A percentile compares a stretch with the other conserved stretches of the same genome.
These are phyloP conservation scores for Callinectes sapidus DNA, from an alignment of 2,888 invertebrate species.

Conservation along the genomic window DNA sequence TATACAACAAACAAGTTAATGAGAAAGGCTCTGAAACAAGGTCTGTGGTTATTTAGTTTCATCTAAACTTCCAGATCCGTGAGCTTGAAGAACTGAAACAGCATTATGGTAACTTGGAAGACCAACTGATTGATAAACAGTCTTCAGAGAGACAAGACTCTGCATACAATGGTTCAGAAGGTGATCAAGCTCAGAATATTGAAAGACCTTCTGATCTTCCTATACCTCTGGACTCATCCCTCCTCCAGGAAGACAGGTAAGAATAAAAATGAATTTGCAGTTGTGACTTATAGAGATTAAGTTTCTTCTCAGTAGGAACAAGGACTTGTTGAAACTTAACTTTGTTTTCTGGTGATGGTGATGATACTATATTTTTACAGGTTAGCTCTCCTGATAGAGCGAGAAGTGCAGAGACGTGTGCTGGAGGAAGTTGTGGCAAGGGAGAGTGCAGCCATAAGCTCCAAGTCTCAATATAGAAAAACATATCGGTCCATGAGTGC, in stretches of 20 bases:
- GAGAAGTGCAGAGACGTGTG: slow-evolving; percentile 66
- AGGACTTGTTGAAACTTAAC: neutral
- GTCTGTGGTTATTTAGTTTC: neutral
- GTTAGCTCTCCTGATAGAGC: slow-evolving; percentile 59
- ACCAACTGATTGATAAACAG: slow-evolving; percentile 50
- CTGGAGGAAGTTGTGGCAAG: slow-evolving; percentile 62
- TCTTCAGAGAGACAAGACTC: neutral
- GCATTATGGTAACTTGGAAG: slow-evolving; percentile 61
- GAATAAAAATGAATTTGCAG: neutral
- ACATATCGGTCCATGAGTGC: slow-evolving; percentile 62
- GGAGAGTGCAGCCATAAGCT: slow-evolving; percentile 51
- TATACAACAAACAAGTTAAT: neutral
- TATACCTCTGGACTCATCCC: slow-evolving; percentile 56
- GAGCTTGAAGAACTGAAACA: slow-evolving; percentile 61
- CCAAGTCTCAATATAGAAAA: slow-evolving; percentile 44
- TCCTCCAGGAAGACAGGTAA: slow-evolving; percentile 62
- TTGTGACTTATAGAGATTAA: neutral
- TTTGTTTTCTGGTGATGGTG: neutral
- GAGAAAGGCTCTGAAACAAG: neutral
- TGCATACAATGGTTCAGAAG: neutral
- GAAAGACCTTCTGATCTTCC: slow-evolving; percentile 59
- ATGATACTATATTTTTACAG: slow-evolving; percentile 22
- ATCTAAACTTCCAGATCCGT: slow-evolving; percentile 43
- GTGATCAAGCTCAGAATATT: slow-evolving; percentile 36
- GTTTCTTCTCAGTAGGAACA: neutral